Evolutionary conservation across 2,888 invertebrate genomes (phyloP), one percentile per base, ranked within the genome.

Genomic region (Falcaria lacertinaria): DNA sequence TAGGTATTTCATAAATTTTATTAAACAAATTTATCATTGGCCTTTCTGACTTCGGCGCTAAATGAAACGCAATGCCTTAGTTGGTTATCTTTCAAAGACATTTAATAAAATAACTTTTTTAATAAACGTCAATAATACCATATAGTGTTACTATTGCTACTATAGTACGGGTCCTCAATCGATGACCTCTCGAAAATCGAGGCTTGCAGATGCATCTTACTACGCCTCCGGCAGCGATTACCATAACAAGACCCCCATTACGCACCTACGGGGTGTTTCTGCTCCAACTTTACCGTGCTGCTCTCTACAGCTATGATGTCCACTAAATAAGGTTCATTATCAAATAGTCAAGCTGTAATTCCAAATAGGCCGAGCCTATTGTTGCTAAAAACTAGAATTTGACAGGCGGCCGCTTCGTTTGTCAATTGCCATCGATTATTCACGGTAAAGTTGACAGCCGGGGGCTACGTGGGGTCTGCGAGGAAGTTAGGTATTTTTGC

Each of bases 371-470:
- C 41, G 50, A 57, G 54, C 65, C 74, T 77, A 74, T 77, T 77
- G 79, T 77, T 64, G 62, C 70, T 65, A 74, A 77, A 82, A 88
- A 89, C 88, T 89, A 81, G 80, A 87, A 89, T 89, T 89, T 88
- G 85, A 80, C 89, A 84, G 84, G 51, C 74, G 81, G 87, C 85
- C 69, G 89, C 81, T 88, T 89, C 89, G 89, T 89, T 89, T 88
- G 88, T 86, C 89, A 88, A 89, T 88, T 78, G 77, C 74, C 74
- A 84, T 89, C 81, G 89, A 89, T 89, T 89, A 89, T 71, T 65
- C 67, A 72, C 80, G 75, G 76, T 64, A 73, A 64, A 80, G 80
- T 76, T 64, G 74, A 63, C 79, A 74, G 88, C 89, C 89, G 67
- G 60, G 56, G 88, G 88, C 86, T 78, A 79, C 78, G 73, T 75